Conservation (phyloP, 2,888 invertebrate species). For the Spodoptera littoralis region DNA sequence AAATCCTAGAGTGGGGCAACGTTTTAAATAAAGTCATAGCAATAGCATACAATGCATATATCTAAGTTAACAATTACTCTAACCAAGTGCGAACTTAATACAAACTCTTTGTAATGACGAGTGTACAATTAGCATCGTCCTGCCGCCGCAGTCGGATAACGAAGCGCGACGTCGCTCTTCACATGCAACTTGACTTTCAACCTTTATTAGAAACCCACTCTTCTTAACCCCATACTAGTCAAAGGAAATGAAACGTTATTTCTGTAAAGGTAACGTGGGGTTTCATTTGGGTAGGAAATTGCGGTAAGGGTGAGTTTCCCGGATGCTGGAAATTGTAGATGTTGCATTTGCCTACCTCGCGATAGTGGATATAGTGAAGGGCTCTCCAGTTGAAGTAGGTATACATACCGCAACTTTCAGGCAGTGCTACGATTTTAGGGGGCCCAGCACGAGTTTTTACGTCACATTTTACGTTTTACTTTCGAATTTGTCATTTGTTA, state of each 20-base stretch:
- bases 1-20: no score
- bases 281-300: neutral
- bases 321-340: slow-evolving; percentile 59
- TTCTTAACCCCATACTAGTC: slow-evolving; percentile 18
- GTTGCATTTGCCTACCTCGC: slow-evolving; percentile 71
- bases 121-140: slow-evolving; percentile 80
- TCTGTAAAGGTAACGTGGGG: slow-evolving; percentile 15
- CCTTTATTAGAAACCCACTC: slow-evolving; percentile 64
- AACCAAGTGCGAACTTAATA: slow-evolving; percentile 40
- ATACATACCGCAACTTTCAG: slow-evolving; percentile 68
- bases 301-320: slow-evolving; percentile 55
- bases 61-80: slow-evolving; percentile 24
- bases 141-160: slow-evolving; percentile 74
- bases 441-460: no score
- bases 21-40: no score
- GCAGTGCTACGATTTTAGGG: slow-evolving; percentile 56
- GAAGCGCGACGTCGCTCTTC: slow-evolving; percentile 78
- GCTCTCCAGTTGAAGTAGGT: slow-evolving; percentile 67
- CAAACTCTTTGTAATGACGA: slow-evolving; percentile 66
- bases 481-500: no score
- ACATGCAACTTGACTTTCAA: slow-evolving; percentile 74
- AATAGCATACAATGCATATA: neutral
- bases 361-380: slow-evolving; percentile 73
- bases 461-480: no score
- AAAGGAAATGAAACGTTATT: slow-evolving; percentile 39